phyloP scores from a whole-genome alignment of 2,888 invertebrate species.

The Ypsolopha scabrella region DNA sequence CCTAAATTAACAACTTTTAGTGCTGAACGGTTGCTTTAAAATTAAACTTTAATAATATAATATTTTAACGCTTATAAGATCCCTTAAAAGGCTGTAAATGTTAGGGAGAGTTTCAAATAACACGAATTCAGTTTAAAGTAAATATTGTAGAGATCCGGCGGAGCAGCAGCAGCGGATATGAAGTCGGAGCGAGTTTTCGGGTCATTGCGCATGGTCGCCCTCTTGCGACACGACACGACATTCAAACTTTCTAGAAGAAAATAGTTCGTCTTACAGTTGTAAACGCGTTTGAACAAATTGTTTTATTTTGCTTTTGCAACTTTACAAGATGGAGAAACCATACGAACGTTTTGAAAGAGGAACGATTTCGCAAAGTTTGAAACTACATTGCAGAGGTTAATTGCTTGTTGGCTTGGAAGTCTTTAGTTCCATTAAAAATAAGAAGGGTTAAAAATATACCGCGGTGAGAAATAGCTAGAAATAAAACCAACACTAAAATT shows the following conservation, averaged over 20 bases:
- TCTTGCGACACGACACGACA: constrained; percentile 14
- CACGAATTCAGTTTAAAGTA: constrained; percentile 15
- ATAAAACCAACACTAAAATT: too few species aligned
- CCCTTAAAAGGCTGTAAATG: background rate
- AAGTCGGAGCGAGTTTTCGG: constrained; percentile 33
- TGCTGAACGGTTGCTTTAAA: background rate
- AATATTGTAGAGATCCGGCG: constrained; percentile 28
- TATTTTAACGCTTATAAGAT: background rate
- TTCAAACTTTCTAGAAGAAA: constrained; percentile 30
- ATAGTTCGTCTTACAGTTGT: constrained; percentile 7
- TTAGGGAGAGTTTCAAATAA: background rate
- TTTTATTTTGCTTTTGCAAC: background rate
- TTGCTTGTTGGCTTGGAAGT: too few species aligned
- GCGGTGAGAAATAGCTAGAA: too few species aligned
- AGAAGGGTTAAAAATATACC: too few species aligned
- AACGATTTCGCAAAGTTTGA: too few species aligned
- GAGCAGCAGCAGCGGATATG: constrained; percentile 21
- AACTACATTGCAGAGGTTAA: too few species aligned
- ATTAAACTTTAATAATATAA: background rate
- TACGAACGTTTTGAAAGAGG: too few species aligned
- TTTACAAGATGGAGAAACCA: too few species aligned
- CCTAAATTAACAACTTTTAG: background rate
- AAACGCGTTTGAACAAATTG: background rate
- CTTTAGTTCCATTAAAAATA: too few species aligned
- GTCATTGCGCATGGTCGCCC: constrained; percentile 29